Percentiles rank a stretch among this genome's conserved stretches.
phyloP scores from a whole-genome alignment of 2,888 invertebrate species.

The Perizoma affinitatum region DNA sequence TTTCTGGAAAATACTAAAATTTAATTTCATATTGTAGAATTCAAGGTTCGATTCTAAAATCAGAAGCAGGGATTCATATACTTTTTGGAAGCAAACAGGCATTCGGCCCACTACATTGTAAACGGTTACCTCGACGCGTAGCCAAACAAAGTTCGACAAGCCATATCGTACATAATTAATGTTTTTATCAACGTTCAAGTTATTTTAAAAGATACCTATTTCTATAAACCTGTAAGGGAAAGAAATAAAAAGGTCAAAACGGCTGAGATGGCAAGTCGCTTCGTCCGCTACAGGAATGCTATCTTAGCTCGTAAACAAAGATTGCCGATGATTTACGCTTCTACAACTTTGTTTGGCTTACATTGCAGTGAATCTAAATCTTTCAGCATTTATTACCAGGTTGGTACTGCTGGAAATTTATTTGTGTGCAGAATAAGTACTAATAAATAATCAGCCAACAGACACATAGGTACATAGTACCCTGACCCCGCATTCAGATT shows the following conservation, averaged over 20 bases:
- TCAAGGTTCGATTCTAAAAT: too few relatives aligned
- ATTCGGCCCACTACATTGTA: too few relatives aligned
- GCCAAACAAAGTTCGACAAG: too few relatives aligned
- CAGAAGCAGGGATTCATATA: too few relatives aligned
- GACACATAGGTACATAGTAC: too few relatives aligned
- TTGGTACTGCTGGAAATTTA: background rate
- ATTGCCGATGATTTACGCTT: constrained; percentile 54
- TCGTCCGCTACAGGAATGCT: constrained; percentile 33
- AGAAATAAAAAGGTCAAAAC: constrained; percentile 31
- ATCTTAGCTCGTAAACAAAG: constrained; percentile 58
- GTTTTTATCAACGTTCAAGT: background rate
- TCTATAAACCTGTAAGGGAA: constrained; percentile 28
- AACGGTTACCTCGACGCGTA: too few relatives aligned
- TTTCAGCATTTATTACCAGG: constrained; percentile 20
- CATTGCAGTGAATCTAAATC: constrained; percentile 20
- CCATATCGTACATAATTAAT: too few relatives aligned
- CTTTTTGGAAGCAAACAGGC: too few relatives aligned
- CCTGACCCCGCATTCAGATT: too few relatives aligned
- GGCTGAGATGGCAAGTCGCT: constrained; percentile 37
- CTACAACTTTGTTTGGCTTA: constrained; percentile 37
- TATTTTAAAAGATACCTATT: constrained; percentile 18
- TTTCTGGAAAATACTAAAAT: too few relatives aligned
- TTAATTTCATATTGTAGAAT: too few relatives aligned
- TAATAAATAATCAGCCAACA: background rate
- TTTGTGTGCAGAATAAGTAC: background rate